These are phyloP conservation scores for Diplodus sargus DNA, from an alignment of 2,797 vertebrate genomes.

Conservation along the genomic window DNA sequence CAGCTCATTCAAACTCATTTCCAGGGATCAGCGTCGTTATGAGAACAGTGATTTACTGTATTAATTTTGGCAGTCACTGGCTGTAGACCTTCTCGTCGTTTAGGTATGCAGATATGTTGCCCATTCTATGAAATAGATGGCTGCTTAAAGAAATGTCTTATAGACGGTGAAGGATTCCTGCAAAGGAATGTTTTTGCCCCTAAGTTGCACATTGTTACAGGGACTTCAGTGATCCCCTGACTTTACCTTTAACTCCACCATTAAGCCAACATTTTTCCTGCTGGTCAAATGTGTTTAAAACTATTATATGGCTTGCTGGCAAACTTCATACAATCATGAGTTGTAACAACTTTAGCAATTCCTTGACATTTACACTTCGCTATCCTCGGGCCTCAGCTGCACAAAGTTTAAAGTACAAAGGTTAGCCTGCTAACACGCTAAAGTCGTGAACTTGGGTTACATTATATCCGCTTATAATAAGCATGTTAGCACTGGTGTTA, in stretches of 20 bases:
- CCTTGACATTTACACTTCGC: background rate
- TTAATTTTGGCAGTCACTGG: too few species aligned
- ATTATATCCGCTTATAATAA: background rate
- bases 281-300: background rate
- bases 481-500: background rate
- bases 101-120: too few species aligned
- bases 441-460: background rate
- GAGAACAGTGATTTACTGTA: too few species aligned
- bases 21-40: too few species aligned
- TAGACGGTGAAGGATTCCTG: too few species aligned
- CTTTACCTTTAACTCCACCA: background rate
- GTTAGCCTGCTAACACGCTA: background rate
- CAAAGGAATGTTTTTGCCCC: too few species aligned
- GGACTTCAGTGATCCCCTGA: background rate
- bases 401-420: background rate
- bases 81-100: too few species aligned
- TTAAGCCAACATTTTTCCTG: background rate
- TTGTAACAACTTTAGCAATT: background rate
- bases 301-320: background rate
- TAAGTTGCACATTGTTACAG: too few species aligned
- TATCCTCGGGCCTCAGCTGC: background rate
- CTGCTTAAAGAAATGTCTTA: too few species aligned
- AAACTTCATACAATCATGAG: background rate
- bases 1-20: background rate
- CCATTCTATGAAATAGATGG: too few species aligned